Conservation (phyloP, 2,888 invertebrate genomes). For the Drosophila macrospina region DNA sequence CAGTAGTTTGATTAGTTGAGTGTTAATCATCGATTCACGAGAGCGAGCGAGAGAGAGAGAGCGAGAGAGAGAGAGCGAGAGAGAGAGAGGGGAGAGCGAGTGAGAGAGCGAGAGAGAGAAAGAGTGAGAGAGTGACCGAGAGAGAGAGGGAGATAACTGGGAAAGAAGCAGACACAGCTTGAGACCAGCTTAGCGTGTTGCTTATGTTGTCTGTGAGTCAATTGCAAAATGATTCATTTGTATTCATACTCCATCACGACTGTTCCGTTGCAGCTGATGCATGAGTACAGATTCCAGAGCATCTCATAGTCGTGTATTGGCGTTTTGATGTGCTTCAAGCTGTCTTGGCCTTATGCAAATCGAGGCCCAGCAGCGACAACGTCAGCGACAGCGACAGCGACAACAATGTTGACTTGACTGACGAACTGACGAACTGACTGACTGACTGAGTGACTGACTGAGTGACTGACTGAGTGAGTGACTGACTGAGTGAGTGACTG, state of each 20-base stretch:
- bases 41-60: no score
- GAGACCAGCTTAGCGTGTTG: not conserved
- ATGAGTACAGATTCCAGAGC: constrained; percentile 6
- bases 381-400: constrained; percentile 25
- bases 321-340: constrained; percentile 6
- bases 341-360: constrained; percentile 70
- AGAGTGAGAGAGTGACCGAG: no score
- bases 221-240: not conserved
- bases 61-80: no score
- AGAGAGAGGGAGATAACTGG: no score
- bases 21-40: no score
- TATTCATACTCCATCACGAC: not conserved
- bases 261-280: not conserved
- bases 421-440: constrained; percentile 23
- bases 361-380: constrained; percentile 35
- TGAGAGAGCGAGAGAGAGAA: no score
- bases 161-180: no score
- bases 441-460: constrained; percentile 31
- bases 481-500: constrained; percentile 51
- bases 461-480: constrained; percentile 31
- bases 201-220: not conserved
- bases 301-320: constrained; percentile 17
- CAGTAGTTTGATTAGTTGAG: no score
- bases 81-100: no score
- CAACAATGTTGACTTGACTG: constrained; percentile 47